Evolutionary conservation across 2,888 invertebrate species (phyloP).

Genomic region (Onthophagus sagittarius): DNA sequence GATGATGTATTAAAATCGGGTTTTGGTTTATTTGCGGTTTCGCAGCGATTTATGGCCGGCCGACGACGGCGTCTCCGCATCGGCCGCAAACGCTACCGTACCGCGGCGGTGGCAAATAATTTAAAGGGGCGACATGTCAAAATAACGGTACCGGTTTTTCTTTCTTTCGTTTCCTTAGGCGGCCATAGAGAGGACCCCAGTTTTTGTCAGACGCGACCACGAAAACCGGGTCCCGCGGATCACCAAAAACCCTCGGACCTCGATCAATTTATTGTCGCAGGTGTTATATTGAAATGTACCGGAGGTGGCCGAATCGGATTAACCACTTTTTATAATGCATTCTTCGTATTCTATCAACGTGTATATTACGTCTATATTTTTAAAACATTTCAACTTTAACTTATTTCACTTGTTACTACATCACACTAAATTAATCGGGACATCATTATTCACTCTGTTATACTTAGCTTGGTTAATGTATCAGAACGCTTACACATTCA

Average conservation of each 20-base stretch:
- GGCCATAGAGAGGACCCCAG: not conserved
- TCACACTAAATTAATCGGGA: not conserved
- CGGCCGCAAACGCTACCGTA: slow-evolving; percentile 7
- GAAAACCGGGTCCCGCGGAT: slow-evolving; percentile 3
- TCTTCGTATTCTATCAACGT: slow-evolving; percentile 4
- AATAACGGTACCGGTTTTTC: slow-evolving; percentile 10
- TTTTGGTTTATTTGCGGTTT: slow-evolving; percentile 13
- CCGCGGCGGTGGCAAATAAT: slow-evolving; percentile 7
- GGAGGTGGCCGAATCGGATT: slow-evolving; percentile 9
- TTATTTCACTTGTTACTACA: too few species aligned
- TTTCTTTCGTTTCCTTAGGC: not conserved
- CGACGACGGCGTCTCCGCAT: slow-evolving; percentile 1
- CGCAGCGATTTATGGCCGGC: not conserved
- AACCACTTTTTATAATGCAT: slow-evolving; percentile 5
- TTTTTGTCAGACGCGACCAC: slow-evolving; percentile 4
- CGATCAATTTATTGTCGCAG: slow-evolving; percentile 13
- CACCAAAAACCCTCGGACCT: slow-evolving; percentile 8
- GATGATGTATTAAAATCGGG: slow-evolving; percentile 13
- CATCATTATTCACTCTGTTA: too few species aligned
- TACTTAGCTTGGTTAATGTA: too few species aligned
- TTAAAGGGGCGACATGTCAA: slow-evolving; percentile 9
- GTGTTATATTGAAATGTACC: slow-evolving; percentile 12
- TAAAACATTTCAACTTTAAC: not conserved
- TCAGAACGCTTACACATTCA: too few species aligned
- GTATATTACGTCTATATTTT: slow-evolving; percentile 10